Percentiles rank a stretch among this genome's conserved stretches.
Evolutionary conservation across 2,888 invertebrate species (phyloP).

Genomic region (Mesorhabditis belari): DNA sequence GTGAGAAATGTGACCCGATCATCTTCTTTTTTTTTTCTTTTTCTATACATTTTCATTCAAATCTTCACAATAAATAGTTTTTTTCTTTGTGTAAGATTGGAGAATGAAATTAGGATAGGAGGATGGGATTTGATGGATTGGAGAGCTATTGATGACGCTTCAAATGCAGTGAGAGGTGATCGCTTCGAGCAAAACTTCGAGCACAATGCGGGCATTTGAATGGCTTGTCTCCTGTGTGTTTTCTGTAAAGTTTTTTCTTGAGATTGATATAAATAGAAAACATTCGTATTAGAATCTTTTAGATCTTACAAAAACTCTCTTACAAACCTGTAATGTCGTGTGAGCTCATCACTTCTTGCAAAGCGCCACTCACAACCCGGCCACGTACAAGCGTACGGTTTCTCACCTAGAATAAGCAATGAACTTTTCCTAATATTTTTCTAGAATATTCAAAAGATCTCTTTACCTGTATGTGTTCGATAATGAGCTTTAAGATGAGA

Average conservation of each 20-base stretch:
- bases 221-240: conserved; percentile 54
- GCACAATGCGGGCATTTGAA: conserved; percentile 66
- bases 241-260: conserved; percentile 10
- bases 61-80: no score
- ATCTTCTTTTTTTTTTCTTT: no score
- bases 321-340: conserved; percentile 22
- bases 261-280: neutral
- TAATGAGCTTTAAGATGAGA: conserved; percentile 48
- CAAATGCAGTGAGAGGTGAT: conserved; percentile 58
- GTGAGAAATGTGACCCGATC: no score
- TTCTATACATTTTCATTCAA: no score
- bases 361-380: conserved; percentile 50
- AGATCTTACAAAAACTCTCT: neutral
- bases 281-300: no score
- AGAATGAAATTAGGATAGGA: no score
- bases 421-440: neutral
- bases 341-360: conserved; percentile 42
- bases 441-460: neutral
- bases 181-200: conserved; percentile 64
- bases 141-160: conserved; percentile 32
- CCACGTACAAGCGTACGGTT: conserved; percentile 50
- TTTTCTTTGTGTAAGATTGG: no score
- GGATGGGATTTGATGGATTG: no score
- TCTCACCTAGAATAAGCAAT: conserved; percentile 44
- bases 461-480: conserved; percentile 44